A percentile compares a stretch with the other conserved stretches of the same genome.
Evolutionary conservation across 2,888 invertebrate genomes (phyloP).

Genomic region (Plusia festucae): DNA sequence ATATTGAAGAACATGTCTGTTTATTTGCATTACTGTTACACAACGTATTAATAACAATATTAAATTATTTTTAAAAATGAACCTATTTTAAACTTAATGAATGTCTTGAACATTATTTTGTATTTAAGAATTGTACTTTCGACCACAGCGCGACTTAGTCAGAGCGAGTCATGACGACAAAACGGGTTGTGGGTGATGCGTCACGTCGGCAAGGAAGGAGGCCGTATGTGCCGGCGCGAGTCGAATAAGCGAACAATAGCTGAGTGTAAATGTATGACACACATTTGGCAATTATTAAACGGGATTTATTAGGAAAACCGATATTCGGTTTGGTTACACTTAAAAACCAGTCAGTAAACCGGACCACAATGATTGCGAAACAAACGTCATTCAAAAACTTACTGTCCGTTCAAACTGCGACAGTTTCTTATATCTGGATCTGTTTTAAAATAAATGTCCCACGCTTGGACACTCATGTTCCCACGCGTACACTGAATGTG

Average conservation of each 20-base stretch:
- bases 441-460: background rate
- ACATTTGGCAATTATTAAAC: background rate
- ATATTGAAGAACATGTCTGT: background rate
- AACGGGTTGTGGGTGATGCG: conserved; percentile 73
- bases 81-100: background rate
- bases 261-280: conserved; percentile 15
- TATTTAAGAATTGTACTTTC: conserved; percentile 65
- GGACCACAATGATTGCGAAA: background rate
- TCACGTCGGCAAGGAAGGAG: conserved; percentile 64
- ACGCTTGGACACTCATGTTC: background rate
- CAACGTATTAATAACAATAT: too few relatives aligned
- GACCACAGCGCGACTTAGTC: conserved; percentile 69
- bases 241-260: conserved; percentile 35
- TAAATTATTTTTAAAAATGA: too few relatives aligned
- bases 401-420: background rate
- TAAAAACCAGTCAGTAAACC: background rate
- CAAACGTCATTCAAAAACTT: background rate
- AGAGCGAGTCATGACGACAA: conserved; percentile 65
- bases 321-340: background rate
- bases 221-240: conserved; percentile 54
- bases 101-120: conserved; percentile 39
- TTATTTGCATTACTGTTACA: background rate
- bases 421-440: background rate
- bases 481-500: background rate
- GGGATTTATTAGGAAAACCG: background rate